A percentile compares a stretch with the other conserved stretches of the same genome.
Evolutionary conservation across 2,797 vertebrate genomes (phyloP).

Genomic region (Lophotriccus pileatus): DNA sequence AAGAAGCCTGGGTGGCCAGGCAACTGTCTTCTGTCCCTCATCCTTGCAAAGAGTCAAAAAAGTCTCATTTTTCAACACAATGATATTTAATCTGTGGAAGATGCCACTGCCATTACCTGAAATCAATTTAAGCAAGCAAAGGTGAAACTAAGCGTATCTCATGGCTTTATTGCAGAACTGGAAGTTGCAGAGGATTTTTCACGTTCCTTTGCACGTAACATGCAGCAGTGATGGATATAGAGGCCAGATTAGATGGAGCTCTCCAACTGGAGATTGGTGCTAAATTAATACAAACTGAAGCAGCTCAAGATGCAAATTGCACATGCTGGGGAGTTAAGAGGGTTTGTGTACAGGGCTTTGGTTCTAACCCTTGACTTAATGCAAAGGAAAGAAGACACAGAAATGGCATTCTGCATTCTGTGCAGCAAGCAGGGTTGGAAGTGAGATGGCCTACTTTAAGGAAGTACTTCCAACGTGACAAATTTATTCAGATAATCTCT

Average conservation of each 20-base stretch:
- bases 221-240: not conserved
- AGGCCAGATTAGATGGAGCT: not conserved
- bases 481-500: constrained; percentile 17
- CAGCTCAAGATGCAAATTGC: constrained; percentile 1
- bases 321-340: constrained; percentile 3
- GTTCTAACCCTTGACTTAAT: not conserved
- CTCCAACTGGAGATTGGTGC: not conserved
- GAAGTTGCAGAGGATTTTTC: not conserved
- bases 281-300: constrained; percentile 12
- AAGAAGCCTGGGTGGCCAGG: not conserved
- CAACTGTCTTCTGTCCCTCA: not conserved
- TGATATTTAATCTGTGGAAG: not conserved
- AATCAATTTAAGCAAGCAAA: not conserved
- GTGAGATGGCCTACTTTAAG: not conserved
- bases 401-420: not conserved
- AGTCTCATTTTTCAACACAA: not conserved
- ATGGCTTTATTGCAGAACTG: not conserved
- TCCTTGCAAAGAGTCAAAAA: not conserved
- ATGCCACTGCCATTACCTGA: not conserved
- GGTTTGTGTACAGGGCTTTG: not conserved
- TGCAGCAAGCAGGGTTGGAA: not conserved
- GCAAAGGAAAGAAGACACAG: not conserved
- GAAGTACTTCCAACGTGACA: not conserved
- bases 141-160: not conserved
- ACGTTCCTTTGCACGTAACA: not conserved